Base-by-base conservation (phyloP, 2,113 vertebrate species). In the Pachypanchax playfairii region DNA sequence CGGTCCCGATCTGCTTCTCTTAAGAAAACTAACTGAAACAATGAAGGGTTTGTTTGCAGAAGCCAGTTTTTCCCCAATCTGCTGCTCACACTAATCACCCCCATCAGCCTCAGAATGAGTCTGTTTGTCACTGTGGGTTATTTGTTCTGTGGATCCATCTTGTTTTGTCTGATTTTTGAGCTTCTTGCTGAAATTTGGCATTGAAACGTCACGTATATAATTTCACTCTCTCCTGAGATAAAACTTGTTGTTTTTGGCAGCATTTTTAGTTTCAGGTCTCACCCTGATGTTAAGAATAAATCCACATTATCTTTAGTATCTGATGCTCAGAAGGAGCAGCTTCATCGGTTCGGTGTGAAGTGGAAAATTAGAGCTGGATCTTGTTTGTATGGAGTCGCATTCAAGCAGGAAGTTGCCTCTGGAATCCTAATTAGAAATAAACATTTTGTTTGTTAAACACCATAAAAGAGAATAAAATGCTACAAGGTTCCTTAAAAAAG, bases 101-200 rank as follows among this genome's bases (percentile, higher is more conserved):
- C 50, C 76, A 75, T 77, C 71, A 72, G 42, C 59, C 60, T 67
- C 43, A 41, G 2, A 25, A 53, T 76, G 57, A 51, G 73, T 74
- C 66, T 66, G 28, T 49, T 17, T 66, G 55, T 65, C 55, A 48
- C 33, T 35, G n/a, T 13, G 9, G 8, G 62, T 54, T 35, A 64
- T 82, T 75, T 73, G 61, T 76, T 83, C 58, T 79, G 61, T 63
- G 44, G 42, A 67, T 77, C 35, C 8, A 18, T 76, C 53, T 70
- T 80, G 56, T 76, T 83, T 51, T 71, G 52, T 53, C 73, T 48
- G 2, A 63, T 52, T 36, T 51, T 69, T 74, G 55, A 67, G 33
- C 67, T 63, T 35, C 41, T 39, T 22, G 6, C 50, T 66, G 39
- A 72, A 80, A 78, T 68, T 78, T 75, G 65, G 60, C 67, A 59